Evolutionary conservation across 2,113 vertebrate species (phyloP), one percentile per base, ranked within the genome.

Genomic region (Hippocampus barbouri): DNA sequence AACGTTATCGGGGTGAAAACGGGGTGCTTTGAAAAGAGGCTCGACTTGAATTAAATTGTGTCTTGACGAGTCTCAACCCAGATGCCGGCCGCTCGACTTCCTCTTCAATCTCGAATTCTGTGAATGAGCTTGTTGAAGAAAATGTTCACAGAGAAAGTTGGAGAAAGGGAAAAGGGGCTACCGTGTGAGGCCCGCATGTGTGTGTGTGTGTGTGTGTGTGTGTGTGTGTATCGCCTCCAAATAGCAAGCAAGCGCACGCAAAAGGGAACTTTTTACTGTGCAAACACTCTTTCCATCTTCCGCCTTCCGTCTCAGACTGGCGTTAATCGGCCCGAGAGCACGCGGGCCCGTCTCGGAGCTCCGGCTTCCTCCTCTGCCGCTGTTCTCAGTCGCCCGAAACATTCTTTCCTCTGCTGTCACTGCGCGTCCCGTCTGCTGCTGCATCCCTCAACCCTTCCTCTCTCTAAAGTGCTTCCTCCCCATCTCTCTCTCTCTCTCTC

Each of bases 391-490:
- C 83, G 80, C 78, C 80, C 87, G 88, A 90, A 92, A 92, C 91
- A 92, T 92, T 93, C 90, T 92, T 92, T 92, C 91, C 91, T 89
- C 85, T 69, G 45, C 84, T 89, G 91, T 93, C 90, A 92, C 82
- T 88, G 88, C 80, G 79, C 85, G 87, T 89, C 84, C 85, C 78
- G 90, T 73, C 68, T 75, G 62, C 68, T 75, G 53, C 75, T 73
- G 75, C 68, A 53, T 66, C 68, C 69, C 65, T 78, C 79, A 83
- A 79, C 83, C 78, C 83, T 78, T 74, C 66, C 69, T 68, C 61
- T 45, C 69, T 72, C 83, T 75, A 68, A 45, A 81, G 62, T 54
- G 68, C 56, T 78, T 86, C 27, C 77, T 74, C 73, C 73, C 62
- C 68, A 20, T 72, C 72, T 73, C 18, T 27, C 70, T 84, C 76